Evolutionary conservation across 2,888 invertebrate genomes (phyloP).

Genomic region (Aquatica leii): DNA sequence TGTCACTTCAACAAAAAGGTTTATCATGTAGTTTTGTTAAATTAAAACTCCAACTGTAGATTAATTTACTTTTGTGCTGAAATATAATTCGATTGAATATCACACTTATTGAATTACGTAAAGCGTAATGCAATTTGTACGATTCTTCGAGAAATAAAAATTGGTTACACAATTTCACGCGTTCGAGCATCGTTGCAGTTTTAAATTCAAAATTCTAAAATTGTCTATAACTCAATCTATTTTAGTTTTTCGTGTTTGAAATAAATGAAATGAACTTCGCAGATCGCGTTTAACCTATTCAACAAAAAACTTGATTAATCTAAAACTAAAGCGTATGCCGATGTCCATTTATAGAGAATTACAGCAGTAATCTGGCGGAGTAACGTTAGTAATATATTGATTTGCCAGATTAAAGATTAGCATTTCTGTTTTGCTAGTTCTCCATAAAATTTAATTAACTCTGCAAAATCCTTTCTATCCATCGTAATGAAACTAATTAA

Average conservation of each 20-base stretch:
- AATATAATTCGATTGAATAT: no score
- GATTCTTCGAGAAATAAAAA: no score
- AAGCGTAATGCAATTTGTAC: no score
- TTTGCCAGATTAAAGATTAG: slow-evolving; percentile 26
- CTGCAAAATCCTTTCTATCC: slow-evolving; percentile 16
- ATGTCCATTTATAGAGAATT: slow-evolving; percentile 29
- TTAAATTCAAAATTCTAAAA: no score
- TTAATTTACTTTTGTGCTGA: no score
- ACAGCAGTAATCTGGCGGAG: slow-evolving; percentile 22
- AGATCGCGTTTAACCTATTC: slow-evolving; percentile 13
- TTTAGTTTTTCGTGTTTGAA: no score
- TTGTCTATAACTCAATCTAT: no score
- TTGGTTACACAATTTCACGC: no score
- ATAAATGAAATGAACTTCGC: slow-evolving; percentile 4
- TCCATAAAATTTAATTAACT: slow-evolving; percentile 26
- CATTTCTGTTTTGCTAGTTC: slow-evolving; percentile 20
- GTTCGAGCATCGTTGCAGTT: no score
- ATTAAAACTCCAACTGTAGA: neutral
- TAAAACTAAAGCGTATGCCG: slow-evolving; percentile 26
- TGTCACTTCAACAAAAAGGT: slow-evolving; percentile 6
- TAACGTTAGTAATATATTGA: slow-evolving; percentile 24
- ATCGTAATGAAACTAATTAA: slow-evolving; percentile 21
- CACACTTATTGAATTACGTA: no score
- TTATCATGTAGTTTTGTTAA: neutral
- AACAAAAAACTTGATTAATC: slow-evolving; percentile 21